Evolutionary conservation across 2,797 vertebrate species (phyloP).

Genomic region (Anguilla pacifica): DNA sequence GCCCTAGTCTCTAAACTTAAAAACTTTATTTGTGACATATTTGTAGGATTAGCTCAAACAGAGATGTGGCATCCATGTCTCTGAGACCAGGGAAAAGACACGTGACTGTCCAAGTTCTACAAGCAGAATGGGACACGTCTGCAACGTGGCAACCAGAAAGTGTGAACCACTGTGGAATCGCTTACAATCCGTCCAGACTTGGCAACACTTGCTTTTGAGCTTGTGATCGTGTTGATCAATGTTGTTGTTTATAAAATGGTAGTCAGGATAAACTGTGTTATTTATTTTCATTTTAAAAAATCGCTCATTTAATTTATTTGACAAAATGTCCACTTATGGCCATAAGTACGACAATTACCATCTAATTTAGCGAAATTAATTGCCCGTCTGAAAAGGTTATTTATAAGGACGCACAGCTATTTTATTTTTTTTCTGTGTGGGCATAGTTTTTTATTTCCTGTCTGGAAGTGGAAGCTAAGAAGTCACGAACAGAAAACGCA

Average conservation of each 20-base stretch:
- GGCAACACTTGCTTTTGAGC: background rate
- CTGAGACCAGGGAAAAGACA: background rate
- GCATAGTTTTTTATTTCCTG: slow-evolving; percentile 51
- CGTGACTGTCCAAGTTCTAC: background rate
- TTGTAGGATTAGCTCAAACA: background rate
- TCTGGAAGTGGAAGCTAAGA: slow-evolving; percentile 69
- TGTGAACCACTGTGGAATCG: background rate
- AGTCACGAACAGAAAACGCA: slow-evolving; percentile 77
- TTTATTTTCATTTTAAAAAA: background rate
- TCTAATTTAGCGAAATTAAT: slow-evolving; percentile 32
- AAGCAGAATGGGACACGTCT: background rate
- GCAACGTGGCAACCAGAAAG: background rate
- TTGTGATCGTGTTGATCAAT: background rate
- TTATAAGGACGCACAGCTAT: slow-evolving; percentile 72
- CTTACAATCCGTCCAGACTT: background rate
- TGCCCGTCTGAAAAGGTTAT: slow-evolving; percentile 71
- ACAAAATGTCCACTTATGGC: slow-evolving; percentile 79
- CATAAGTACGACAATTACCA: slow-evolving; percentile 72
- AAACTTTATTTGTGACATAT: background rate
- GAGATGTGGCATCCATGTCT: background rate
- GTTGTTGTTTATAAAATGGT: background rate
- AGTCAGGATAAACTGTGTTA: background rate
- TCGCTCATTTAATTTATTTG: slow-evolving; percentile 48
- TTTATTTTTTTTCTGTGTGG: slow-evolving; percentile 67
- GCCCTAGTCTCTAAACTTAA: background rate